Evolutionary conservation across 2,888 invertebrate genomes (phyloP), one percentile per base, ranked within the genome.

Genomic region (Labia minor): DNA sequence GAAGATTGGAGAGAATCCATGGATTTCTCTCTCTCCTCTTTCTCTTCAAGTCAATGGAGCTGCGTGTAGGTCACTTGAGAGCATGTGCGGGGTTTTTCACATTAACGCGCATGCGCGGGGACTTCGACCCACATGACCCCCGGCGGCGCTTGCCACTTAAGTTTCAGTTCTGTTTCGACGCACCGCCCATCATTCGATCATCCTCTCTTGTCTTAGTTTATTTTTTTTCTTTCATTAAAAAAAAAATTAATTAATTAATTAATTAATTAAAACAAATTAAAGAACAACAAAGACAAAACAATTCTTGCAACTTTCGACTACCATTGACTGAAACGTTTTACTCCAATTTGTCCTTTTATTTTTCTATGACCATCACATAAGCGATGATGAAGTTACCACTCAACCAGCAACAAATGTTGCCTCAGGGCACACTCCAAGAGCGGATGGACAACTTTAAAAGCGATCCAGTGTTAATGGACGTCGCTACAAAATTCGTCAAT

Each of bases 401-500:
- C 2, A 16, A 49, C 49, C 2, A 49, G 14, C 49, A 49, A 14
- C 49, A 49, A 14, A 8, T 33, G 33, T 8, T 26, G 3, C 49
- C 49, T 49, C 49, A 49, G 49, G 49, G 49, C 49, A 49, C 49
- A 3, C 49, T 49, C 49, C n/a, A 78, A 66, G 74, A 77, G 67
- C 73, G 76, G 61, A 77, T 76, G 69, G 77, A 75, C 63, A 77
- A 75, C 11, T 78, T 78, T 68, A 76, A 75, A 68, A 74, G 75
- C 26, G 79, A 81, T 69, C 78, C 79, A 21, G 77, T 79, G 68
- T 75, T 80, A 8, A 78, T 80, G 76, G 77, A 75, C 70, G 79
- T 78, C 71, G 79, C 80, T 1, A 77, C 75, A 26, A 78, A 77
- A 71, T 80, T 81, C 72, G 78, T 80, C 1, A 75, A 76, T 68